Evolutionary conservation across 2,797 vertebrate genomes (phyloP).

Genomic region (Helarctos malayanus): DNA sequence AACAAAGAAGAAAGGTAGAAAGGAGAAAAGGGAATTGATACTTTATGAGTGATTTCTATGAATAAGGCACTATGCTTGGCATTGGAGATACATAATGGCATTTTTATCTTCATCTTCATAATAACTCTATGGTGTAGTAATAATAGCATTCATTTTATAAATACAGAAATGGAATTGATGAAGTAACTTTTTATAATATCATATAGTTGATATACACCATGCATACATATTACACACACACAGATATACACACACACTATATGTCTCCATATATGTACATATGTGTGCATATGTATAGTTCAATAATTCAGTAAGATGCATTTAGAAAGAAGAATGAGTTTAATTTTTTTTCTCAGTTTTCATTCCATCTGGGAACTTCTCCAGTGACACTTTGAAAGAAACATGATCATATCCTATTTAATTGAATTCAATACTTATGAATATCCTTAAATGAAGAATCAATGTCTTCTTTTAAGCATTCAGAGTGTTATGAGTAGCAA

Average conservation of each 20-base stretch:
- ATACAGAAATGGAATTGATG: background rate
- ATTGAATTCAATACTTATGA: background rate
- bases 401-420: background rate
- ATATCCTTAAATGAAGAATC: background rate
- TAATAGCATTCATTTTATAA: background rate
- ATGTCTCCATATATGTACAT: background rate
- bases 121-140: background rate
- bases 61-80: background rate
- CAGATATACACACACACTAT: background rate
- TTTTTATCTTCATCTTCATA: background rate
- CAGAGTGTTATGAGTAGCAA: background rate
- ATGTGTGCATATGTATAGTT: background rate
- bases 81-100: background rate
- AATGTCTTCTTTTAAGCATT: background rate
- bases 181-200: background rate
- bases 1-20: background rate
- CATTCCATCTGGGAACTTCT: background rate
- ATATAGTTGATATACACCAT: background rate
- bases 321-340: conserved; percentile 15
- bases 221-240: background rate
- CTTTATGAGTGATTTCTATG: background rate
- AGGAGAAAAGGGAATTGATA: background rate
- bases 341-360: background rate
- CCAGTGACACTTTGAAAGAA: background rate
- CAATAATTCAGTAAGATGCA: background rate